These are phyloP conservation scores for Heterodera filipjevi DNA, from an alignment of 2,888 invertebrate genomes.

Conservation along the genomic window DNA sequence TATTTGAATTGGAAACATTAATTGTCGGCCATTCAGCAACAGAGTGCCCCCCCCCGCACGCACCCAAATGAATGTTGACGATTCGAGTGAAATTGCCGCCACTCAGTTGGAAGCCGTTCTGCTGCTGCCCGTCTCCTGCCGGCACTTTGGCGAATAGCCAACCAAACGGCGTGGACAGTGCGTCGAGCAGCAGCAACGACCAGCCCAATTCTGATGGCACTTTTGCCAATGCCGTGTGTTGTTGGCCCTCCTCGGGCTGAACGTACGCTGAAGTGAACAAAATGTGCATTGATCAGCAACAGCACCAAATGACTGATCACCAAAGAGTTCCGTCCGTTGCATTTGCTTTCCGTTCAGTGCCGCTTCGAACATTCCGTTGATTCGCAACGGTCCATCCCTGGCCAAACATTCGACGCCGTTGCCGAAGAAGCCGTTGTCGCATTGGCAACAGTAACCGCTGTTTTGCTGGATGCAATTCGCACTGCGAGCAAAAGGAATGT, in stretches of 20 bases:
- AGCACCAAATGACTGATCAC: background rate
- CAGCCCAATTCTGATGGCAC: constrained; percentile 78
- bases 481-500: constrained; percentile 69
- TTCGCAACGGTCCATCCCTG: constrained; percentile 81
- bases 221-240: constrained; percentile 76
- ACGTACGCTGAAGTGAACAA: constrained; percentile 43
- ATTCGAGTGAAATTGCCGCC: constrained; percentile 85
- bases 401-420: constrained; percentile 88
- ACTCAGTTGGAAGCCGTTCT: constrained; percentile 83
- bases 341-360: constrained; percentile 79
- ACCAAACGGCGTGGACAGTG: constrained; percentile 83
- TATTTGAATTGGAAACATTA: no score
- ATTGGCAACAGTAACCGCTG: constrained; percentile 85
- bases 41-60: no score
- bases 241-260: constrained; percentile 46
- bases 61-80: constrained; percentile 77
- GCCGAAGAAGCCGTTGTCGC: constrained; percentile 81
- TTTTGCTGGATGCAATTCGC: constrained; percentile 76
- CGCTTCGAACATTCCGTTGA: constrained; percentile 86
- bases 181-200: constrained; percentile 81
- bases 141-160: constrained; percentile 81
- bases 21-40: no score
- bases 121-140: constrained; percentile 69
- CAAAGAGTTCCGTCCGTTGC: constrained; percentile 77
- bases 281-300: constrained; percentile 18